Conservation (phyloP, 2,797 vertebrate species). For the Phataginus tetradactyla region DNA sequence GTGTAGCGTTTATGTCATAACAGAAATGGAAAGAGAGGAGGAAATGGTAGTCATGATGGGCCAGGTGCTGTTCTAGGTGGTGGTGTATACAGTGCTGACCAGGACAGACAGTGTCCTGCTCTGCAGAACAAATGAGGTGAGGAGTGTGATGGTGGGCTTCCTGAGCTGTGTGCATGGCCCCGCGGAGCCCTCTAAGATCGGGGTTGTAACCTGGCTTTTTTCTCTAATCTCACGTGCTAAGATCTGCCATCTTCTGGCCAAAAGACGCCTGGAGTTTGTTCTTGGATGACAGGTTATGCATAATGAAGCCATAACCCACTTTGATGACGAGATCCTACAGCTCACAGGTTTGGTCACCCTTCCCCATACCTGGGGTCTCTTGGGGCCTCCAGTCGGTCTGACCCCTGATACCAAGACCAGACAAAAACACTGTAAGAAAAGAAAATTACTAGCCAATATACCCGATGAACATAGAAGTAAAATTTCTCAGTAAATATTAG, state of each 20-base stretch:
- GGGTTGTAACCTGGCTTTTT: neutral
- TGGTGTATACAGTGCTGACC: fast-evolving
- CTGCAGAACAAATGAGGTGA: neutral
- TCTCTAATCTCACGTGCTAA: constrained; percentile 66
- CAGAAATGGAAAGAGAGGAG: too few species aligned
- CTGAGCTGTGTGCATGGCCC: fast-evolving
- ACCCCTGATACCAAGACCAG: neutral
- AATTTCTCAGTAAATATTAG: neutral
- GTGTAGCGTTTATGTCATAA: too few species aligned
- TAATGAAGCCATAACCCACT: constrained; percentile 94
- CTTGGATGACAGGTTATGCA: constrained; percentile 97
- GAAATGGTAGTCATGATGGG: neutral
- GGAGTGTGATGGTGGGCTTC: too few species aligned
- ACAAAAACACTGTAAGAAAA: neutral
- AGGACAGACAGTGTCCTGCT: neutral
- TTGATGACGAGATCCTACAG: constrained; percentile 86
- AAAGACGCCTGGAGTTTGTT: constrained; percentile 93
- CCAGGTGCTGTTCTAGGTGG: fast-evolving
- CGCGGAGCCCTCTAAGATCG: fast-evolving
- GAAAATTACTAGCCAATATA: neutral
- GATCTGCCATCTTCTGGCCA: constrained; percentile 91
- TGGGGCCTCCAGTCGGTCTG: fast-evolving
- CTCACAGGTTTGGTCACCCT: neutral
- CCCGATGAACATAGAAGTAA: neutral
- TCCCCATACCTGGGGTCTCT: too few species aligned